A percentile compares a stretch with the other conserved stretches of the same genome.
Evolutionary conservation across 2,113 vertebrate genomes (phyloP).

Genomic region (Mus spicilegus): DNA sequence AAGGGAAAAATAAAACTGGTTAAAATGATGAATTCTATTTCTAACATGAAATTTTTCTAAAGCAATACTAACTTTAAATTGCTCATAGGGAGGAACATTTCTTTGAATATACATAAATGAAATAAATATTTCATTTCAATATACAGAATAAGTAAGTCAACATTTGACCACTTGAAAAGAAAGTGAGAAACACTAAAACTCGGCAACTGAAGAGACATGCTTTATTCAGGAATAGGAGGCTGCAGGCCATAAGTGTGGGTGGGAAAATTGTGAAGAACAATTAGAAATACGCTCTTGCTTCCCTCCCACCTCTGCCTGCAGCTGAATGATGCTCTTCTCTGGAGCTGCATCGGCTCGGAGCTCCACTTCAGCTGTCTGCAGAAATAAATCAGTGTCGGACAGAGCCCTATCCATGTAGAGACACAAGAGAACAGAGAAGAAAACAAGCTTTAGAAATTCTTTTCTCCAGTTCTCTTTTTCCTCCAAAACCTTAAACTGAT

Average conservation of each 20-base stretch:
- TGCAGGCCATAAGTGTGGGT: background rate
- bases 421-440: background rate
- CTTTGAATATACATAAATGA: background rate
- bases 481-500: background rate
- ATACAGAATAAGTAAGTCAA: background rate
- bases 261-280: background rate
- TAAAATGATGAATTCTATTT: background rate
- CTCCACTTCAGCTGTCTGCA: background rate
- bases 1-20: background rate
- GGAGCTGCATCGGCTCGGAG: background rate
- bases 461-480: background rate
- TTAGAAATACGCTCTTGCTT: background rate
- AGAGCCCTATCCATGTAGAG: background rate
- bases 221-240: background rate
- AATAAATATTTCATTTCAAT: background rate
- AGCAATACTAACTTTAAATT: background rate
- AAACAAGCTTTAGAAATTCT: background rate
- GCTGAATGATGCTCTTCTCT: background rate
- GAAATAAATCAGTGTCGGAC: background rate
- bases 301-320: background rate
- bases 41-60: background rate
- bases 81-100: background rate
- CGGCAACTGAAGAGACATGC: background rate
- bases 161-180: background rate
- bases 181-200: background rate